Evolutionary conservation across 2,797 vertebrate species (phyloP), one percentile per base, ranked within the genome.

Genomic region (Sebastolobus altivelis): DNA sequence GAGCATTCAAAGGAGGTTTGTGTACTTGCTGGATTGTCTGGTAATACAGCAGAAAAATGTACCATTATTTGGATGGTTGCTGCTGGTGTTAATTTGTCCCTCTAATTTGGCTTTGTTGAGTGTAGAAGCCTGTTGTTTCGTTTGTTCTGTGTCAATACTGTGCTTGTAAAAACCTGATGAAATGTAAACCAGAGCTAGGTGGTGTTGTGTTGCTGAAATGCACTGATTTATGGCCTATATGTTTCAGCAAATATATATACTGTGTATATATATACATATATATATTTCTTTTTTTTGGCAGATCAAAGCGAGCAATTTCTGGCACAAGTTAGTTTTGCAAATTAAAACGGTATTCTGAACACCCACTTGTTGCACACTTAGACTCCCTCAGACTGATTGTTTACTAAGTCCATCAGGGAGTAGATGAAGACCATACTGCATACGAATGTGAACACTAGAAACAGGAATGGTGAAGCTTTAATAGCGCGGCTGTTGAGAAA

Each of bases 281-380:
- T 37, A 11, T 37, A 35, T 25, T 25, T 25, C 25, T 25, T 25
- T 25, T 25, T 73, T 79, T 61, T 85, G 43, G 63, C 66, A 60
- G 56, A 68, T 59, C 2, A 70, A 67, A 72, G 35, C 20, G 20
- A 77, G 33, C 35, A 52, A 43, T 65, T 46, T 65, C 20, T 77
- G 77, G 29, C 69, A 61, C 35, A 52, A 31, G 38, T 52, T 61
- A 56, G 18, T 75, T 86, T 72, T 54, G 55, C 8, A 84, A 40
- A 68, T 38, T 6, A 56, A 74, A 62, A 40, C n/a, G 16, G 2
- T 16, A n/a, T 76, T 83, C 4, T 68, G n/a, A 71, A 82, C 29
- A 14, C 70, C 71, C 77, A 89, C 91, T 84, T 88, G 83, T 89
- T 88, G 87, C 70, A 37, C 18, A 38, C 52, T 84, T n/a, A 3